These are phyloP conservation scores for Brienomyrus brachyistius DNA, from an alignment of 2,113 vertebrate genomes.

Conservation along the genomic window DNA sequence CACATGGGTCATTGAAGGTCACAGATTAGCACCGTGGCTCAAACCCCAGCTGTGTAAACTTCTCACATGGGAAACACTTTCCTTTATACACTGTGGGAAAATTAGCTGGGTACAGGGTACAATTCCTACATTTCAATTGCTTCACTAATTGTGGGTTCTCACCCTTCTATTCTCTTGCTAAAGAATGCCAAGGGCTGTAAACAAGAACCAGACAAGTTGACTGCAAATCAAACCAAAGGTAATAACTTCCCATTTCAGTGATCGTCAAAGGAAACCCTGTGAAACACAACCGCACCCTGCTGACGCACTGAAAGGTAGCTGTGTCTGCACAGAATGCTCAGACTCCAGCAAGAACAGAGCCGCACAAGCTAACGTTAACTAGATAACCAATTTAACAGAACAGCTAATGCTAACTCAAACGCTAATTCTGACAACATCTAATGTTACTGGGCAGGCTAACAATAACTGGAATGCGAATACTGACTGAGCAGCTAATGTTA, in stretches of 20 bases:
- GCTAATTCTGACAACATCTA: background rate
- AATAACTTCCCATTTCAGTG: background rate
- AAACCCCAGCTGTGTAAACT: background rate
- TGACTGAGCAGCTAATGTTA: background rate
- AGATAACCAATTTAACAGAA: background rate
- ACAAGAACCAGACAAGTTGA: background rate
- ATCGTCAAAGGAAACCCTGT: background rate
- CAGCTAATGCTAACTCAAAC: background rate
- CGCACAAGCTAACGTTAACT: background rate
- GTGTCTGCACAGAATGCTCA: background rate
- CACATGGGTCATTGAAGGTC: background rate
- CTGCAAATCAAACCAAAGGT: background rate
- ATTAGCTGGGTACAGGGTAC: background rate
- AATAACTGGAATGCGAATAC: background rate
- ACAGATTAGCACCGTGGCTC: background rate
- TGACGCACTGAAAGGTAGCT: background rate
- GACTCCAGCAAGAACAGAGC: background rate
- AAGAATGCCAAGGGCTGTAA: background rate
- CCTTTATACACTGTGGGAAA: background rate
- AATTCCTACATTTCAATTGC: background rate
- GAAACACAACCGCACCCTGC: background rate
- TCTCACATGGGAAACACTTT: background rate
- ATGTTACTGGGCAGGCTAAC: background rate
- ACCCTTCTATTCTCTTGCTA: background rate
- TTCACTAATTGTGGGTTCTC: background rate